Base-by-base conservation (phyloP, 2,797 vertebrate genomes). In the Emys orbicularis region DNA sequence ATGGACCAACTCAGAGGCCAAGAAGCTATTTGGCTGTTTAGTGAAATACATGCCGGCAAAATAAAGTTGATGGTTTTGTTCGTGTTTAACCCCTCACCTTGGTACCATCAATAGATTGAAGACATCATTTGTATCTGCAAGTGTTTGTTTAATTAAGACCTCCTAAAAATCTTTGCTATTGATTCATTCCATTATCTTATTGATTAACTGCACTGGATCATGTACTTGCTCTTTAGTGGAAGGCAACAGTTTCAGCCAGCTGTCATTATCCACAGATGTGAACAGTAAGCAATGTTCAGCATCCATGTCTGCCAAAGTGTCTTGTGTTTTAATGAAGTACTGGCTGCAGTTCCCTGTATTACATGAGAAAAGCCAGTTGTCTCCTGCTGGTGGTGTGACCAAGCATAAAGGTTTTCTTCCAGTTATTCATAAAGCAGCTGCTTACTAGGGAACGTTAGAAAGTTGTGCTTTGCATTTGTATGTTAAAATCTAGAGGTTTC, bases 81-180 rank as follows among this genome's bases (percentile, higher is more conserved):
- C 93, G 47, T 98, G 97, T 98, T 98, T 98, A 98, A 98, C 98
- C 98, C 97, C 96, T 98, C 97, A 98, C 98, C 98, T 98, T 96
- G 98, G 95, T 95, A 98, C 98, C 98, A 98, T 99, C 98, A 98
- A 99, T 99, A 99, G 98, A 99, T 98, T 98, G 98, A 98, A 99
- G 98, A 98, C 99, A 99, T 99, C 98, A 98, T 99, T 99, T 99
- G 98, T 99, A 99, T 99, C 98, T 99, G 99, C 99, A 98, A 99
- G 99, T 99, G 98, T 99, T 99, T 98, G 98, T 99, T 99, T 99
- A 99, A 99, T 99, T 99, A 99, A 99, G 99, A 99, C 98, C 98
- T 99, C 98, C 98, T 99, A 98, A 98, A 99, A 99, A 99, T 99
- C 99, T 98, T 99, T 99, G 98, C 98, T 98, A 99, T 99, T 98